These are phyloP conservation scores for Drosophila anceps DNA, from an alignment of 2,888 invertebrate species.

Conservation along the genomic window DNA sequence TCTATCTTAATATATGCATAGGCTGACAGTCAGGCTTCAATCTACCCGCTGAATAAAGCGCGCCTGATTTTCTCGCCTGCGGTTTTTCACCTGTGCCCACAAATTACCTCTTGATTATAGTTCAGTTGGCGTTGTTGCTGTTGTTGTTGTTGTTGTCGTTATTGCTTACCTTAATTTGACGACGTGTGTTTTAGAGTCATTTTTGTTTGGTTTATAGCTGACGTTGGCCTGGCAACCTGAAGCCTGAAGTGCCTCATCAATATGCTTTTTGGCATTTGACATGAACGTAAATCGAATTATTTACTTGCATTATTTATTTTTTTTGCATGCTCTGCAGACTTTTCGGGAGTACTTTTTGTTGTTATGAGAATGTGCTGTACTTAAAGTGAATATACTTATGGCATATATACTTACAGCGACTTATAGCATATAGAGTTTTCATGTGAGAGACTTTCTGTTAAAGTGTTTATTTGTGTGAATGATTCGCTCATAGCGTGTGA, in stretches of 20 bases:
- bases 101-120: constrained; percentile 54
- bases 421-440: neutral
- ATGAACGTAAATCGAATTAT: constrained; percentile 4
- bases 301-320: neutral
- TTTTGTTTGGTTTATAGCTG: constrained; percentile 21
- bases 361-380: neutral
- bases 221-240: constrained; percentile 15
- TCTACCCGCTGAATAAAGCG: constrained; percentile 38
- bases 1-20: constrained; percentile 79
- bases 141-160: constrained; percentile 19
- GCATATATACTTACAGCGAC: neutral
- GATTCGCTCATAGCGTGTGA: no score
- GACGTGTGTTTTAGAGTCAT: constrained; percentile 43
- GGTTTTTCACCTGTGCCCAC: constrained; percentile 48
- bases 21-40: constrained; percentile 23
- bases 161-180: constrained; percentile 46
- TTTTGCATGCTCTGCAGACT: neutral
- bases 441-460: neutral
- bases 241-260: constrained; percentile 55
- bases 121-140: constrained; percentile 24
- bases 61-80: constrained; percentile 53
- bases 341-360: neutral
- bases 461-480: neutral
- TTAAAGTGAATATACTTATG: neutral
- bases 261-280: constrained; percentile 45